A percentile compares a stretch with the other conserved stretches of the same genome.
These are phyloP conservation scores for Mactromeris polynyma DNA, from an alignment of 2,888 invertebrate species.

Conservation along the genomic window DNA sequence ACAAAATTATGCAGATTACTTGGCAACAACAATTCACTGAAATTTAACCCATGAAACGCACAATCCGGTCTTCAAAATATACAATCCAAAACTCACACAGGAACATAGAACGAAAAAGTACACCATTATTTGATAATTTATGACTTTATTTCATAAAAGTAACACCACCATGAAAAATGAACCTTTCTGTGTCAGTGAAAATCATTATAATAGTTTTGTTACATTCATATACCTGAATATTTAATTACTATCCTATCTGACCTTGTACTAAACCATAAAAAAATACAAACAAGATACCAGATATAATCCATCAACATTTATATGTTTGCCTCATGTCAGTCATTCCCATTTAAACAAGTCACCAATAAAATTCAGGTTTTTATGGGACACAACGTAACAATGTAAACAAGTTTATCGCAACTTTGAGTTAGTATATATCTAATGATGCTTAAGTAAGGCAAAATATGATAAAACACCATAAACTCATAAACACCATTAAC, in stretches of 20 bases:
- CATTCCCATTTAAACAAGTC: neutral
- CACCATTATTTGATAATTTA: slow-evolving; percentile 10
- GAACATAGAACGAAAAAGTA: neutral
- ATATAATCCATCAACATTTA: neutral
- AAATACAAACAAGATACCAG: neutral
- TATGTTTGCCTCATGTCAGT: neutral
- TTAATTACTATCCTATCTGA: slow-evolving; percentile 1
- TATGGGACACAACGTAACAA: neutral
- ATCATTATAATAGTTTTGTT: slow-evolving; percentile 1
- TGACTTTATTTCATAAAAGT: slow-evolving; percentile 3
- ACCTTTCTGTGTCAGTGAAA: neutral
- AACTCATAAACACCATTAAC: neutral
- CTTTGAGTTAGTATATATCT: neutral
- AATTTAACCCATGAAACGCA: neutral
- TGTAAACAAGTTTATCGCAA: neutral
- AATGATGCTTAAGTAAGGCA: neutral
- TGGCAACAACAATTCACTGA: neutral
- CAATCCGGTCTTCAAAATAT: neutral
- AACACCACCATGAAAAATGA: neutral
- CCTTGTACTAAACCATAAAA: neutral
- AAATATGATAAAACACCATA: neutral
- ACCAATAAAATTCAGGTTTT: neutral
- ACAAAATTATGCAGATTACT: slow-evolving; percentile 8
- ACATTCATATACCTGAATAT: neutral
- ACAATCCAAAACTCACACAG: neutral